These are phyloP conservation scores for Archilochus colubris DNA, from an alignment of 2,113 vertebrate species.

Conservation along the genomic window DNA sequence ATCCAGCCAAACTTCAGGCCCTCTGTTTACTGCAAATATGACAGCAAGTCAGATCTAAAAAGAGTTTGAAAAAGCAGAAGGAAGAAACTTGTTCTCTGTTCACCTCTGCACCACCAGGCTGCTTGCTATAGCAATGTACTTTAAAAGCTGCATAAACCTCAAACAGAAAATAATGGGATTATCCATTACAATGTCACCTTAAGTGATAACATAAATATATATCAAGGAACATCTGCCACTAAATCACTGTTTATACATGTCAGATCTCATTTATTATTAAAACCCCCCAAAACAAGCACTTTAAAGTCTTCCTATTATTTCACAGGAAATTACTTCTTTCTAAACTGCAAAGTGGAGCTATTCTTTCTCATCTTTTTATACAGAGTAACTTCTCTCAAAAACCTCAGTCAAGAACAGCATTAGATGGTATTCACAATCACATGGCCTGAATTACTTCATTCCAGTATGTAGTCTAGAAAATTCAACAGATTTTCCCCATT, in stretches of 20 bases:
- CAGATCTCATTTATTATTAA: conserved; percentile 65
- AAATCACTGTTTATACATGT: conserved; percentile 65
- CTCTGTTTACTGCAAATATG: not conserved
- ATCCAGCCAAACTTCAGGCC: not conserved
- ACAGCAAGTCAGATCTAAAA: not conserved
- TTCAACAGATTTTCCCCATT: not conserved
- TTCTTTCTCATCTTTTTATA: conserved; percentile 21
- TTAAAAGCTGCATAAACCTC: conserved; percentile 55
- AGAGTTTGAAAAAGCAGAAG: not conserved
- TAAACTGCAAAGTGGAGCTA: not conserved
- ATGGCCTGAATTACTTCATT: not conserved
- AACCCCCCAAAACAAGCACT: not conserved
- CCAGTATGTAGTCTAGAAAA: not conserved
- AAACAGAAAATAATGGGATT: conserved; percentile 23
- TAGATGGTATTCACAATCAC: not conserved
- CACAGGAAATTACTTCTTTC: not conserved
- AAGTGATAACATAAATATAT: conserved; percentile 66
- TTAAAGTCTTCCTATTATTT: conserved; percentile 28
- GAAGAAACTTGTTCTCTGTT: not conserved
- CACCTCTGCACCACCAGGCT: conserved; percentile 17
- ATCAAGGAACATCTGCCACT: conserved; percentile 62
- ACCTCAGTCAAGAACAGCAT: not conserved
- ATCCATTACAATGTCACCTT: conserved; percentile 46
- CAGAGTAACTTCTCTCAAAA: not conserved
- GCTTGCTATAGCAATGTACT: not conserved